These are phyloP conservation scores for Chaetogeoica ovagalla DNA, from an alignment of 2,888 invertebrate genomes.

Conservation along the genomic window DNA sequence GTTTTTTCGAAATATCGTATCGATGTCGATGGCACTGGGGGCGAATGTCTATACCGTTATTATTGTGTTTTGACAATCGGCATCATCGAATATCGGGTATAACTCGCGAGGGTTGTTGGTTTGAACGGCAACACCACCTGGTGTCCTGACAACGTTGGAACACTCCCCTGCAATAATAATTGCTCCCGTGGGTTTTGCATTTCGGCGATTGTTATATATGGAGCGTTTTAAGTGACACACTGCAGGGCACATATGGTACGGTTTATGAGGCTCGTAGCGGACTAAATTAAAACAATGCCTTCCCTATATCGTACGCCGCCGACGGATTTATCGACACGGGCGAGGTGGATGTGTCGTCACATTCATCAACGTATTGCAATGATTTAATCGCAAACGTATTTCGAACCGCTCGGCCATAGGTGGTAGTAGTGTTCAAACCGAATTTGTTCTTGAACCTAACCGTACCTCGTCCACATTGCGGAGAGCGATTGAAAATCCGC, in stretches of 20 bases:
- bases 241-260: conserved; percentile 39
- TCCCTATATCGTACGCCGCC: neutral
- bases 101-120: conserved; percentile 25
- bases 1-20: no score
- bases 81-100: conserved; percentile 30
- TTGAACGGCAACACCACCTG: conserved; percentile 50
- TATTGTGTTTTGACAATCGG: conserved; percentile 49
- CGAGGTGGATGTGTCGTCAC: conserved; percentile 46
- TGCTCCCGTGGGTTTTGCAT: conserved; percentile 50
- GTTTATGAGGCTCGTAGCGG: conserved; percentile 33
- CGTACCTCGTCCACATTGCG: no score
- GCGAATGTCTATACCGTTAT: neutral
- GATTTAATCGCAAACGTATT: neutral
- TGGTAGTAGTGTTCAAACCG: neutral
- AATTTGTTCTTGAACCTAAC: no score
- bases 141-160: conserved; percentile 16
- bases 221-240: neutral
- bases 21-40: no score
- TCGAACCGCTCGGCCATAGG: neutral
- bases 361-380: conserved; percentile 21
- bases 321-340: conserved; percentile 46
- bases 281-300: conserved; percentile 49
- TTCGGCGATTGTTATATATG: conserved; percentile 53
- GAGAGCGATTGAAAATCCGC: neutral
- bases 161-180: conserved; percentile 19